A percentile compares a stretch with the other conserved stretches of the same genome.
Evolutionary conservation across 2,888 invertebrate species (phyloP).

Genomic region (Troides helena): DNA sequence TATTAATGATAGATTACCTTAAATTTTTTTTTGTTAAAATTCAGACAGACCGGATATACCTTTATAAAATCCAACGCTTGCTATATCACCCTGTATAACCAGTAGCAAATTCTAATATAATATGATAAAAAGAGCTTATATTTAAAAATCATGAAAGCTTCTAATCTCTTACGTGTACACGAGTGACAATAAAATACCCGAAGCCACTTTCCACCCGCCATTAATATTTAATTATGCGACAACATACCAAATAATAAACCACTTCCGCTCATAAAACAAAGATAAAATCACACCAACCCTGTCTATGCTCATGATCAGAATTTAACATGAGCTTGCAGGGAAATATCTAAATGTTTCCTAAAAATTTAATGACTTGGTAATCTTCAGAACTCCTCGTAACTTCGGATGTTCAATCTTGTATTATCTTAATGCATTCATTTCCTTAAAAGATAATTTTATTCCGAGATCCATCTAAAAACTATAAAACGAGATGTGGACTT

Average conservation of each 20-base stretch:
- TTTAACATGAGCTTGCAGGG: constrained; percentile 9
- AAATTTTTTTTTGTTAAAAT: too few relatives aligned
- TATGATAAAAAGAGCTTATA: too few relatives aligned
- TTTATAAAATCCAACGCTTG: too few relatives aligned
- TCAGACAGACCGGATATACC: too few relatives aligned
- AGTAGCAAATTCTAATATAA: too few relatives aligned
- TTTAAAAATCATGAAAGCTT: neutral
- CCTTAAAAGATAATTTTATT: neutral
- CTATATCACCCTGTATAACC: too few relatives aligned
- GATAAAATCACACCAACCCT: constrained; percentile 23
- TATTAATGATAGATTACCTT: too few relatives aligned
- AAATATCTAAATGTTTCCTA: too few relatives aligned
- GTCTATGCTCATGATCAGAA: constrained; percentile 9
- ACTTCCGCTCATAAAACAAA: constrained; percentile 27
- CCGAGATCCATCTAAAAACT: neutral
- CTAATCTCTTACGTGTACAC: neutral
- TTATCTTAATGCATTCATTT: neutral
- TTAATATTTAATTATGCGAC: constrained; percentile 26
- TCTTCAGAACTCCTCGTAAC: constrained; percentile 6
- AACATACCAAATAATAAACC: constrained; percentile 18
- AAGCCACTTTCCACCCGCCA: constrained; percentile 13
- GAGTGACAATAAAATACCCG: constrained; percentile 16
- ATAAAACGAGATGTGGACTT: neutral
- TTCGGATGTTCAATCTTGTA: neutral
- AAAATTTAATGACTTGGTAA: constrained; percentile 4